These are phyloP conservation scores for Chironomus tepperi DNA, from an alignment of 1,140 invertebrate genomes.

Conservation along the genomic window DNA sequence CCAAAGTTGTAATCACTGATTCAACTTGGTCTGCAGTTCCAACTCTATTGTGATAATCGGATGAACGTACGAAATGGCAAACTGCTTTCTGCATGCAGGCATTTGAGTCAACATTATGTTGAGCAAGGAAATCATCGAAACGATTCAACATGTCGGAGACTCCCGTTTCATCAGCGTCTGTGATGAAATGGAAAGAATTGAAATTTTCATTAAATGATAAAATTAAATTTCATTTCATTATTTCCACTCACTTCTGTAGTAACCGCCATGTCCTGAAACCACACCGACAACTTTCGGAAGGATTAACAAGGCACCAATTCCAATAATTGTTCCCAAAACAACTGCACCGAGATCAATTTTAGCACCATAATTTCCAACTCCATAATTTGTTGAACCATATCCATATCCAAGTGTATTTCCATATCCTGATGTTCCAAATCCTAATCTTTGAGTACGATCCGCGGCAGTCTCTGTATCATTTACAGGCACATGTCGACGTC, in stretches of 20 bases:
- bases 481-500: conserved; percentile 33
- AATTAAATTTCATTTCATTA: conserved; percentile 22
- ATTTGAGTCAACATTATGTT: conserved; percentile 67
- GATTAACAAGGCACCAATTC: conserved; percentile 66
- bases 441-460: conserved; percentile 36
- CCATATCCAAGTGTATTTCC: conserved; percentile 27
- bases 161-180: conserved; percentile 50
- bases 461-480: conserved; percentile 30
- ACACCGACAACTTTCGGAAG: conserved; percentile 66
- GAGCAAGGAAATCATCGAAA: conserved; percentile 60
- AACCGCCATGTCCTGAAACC: conserved; percentile 58
- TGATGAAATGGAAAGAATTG: conserved; percentile 41
- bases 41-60: conserved; percentile 50
- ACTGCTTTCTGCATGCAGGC: conserved; percentile 68
- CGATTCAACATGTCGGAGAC: conserved; percentile 55
- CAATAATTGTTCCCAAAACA: conserved; percentile 64
- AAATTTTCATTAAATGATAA: conserved; percentile 27
- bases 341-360: conserved; percentile 74
- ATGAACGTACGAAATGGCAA: conserved; percentile 63
- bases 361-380: conserved; percentile 50
- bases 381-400: conserved; percentile 33
- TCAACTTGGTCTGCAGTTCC: conserved; percentile 56
- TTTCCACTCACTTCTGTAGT: conserved; percentile 54
- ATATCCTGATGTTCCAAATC: conserved; percentile 34
- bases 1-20: conserved; percentile 52